Evolutionary conservation across 2,888 invertebrate genomes (phyloP).

Genomic region (Odontothrips loti): DNA sequence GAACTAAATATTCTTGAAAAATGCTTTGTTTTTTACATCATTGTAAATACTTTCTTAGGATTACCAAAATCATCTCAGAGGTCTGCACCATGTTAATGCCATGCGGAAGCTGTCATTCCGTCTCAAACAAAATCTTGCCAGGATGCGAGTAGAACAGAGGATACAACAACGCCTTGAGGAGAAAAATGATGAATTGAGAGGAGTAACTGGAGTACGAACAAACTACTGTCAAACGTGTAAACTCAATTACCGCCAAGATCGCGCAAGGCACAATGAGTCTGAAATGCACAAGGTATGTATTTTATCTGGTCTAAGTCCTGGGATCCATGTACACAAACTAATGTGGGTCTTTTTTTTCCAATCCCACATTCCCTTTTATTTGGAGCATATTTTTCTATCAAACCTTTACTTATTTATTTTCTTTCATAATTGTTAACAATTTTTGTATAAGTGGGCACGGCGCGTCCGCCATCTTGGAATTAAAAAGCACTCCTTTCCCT

Average conservation of each 20-base stretch:
- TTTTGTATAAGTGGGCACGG: too few relatives aligned
- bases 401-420: background rate
- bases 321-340: too few relatives aligned
- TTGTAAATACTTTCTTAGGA: conserved; percentile 48
- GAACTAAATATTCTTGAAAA: conserved; percentile 32
- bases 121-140: conserved; percentile 67
- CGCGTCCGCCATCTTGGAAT: too few relatives aligned
- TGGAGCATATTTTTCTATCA: too few relatives aligned
- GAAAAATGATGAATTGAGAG: conserved; percentile 51
- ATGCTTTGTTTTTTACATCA: conserved; percentile 29
- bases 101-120: conserved; percentile 70
- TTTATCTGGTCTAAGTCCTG: too few relatives aligned
- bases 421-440: background rate
- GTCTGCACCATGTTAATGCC: conserved; percentile 64
- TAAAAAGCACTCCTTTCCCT: too few relatives aligned
- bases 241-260: conserved; percentile 68
- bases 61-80: conserved; percentile 68
- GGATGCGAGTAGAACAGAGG: conserved; percentile 75
- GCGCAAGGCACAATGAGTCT: conserved; percentile 72
- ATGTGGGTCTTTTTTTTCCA: background rate
- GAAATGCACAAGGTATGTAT: conserved; percentile 58
- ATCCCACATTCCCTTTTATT: too few relatives aligned
- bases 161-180: conserved; percentile 75
- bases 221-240: conserved; percentile 72
- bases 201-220: conserved; percentile 51